These are phyloP conservation scores for Drosophila novamexicana DNA, from an alignment of 1,140 invertebrate genomes.

Conservation along the genomic window DNA sequence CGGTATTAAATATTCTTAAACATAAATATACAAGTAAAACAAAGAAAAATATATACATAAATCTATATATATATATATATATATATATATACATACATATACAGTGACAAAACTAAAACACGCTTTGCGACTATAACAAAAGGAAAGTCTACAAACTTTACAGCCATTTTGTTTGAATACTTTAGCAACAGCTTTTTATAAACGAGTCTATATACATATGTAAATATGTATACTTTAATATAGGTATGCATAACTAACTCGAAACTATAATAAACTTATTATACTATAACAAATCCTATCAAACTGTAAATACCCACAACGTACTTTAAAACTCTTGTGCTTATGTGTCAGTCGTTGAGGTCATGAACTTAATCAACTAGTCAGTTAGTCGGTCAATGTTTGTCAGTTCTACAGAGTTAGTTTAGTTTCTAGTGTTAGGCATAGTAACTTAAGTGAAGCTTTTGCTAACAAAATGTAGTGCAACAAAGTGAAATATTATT, in stretches of 20 bases:
- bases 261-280: constrained; percentile 30
- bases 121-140: constrained; percentile 60
- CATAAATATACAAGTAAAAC: constrained; percentile 72
- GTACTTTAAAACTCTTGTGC: constrained; percentile 55
- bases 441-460: constrained; percentile 37
- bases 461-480: constrained; percentile 43
- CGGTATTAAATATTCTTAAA: constrained; percentile 78
- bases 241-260: constrained; percentile 37
- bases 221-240: constrained; percentile 20
- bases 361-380: constrained; percentile 17
- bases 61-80: constrained; percentile 31
- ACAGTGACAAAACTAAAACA: constrained; percentile 52
- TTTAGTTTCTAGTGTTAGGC: constrained; percentile 54
- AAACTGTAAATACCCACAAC: constrained; percentile 72
- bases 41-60: constrained; percentile 19
- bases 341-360: constrained; percentile 41
- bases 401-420: constrained; percentile 46
- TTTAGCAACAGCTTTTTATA: constrained; percentile 47
- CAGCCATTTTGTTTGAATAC: constrained; percentile 55
- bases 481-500: constrained; percentile 52
- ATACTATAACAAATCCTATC: constrained; percentile 38
- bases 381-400: constrained; percentile 45
- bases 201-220: constrained; percentile 20
- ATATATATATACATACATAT: constrained; percentile 49
- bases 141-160: constrained; percentile 47